Conservation (phyloP, 2,888 invertebrate species). For the Lasioglossum oenotherae region DNA sequence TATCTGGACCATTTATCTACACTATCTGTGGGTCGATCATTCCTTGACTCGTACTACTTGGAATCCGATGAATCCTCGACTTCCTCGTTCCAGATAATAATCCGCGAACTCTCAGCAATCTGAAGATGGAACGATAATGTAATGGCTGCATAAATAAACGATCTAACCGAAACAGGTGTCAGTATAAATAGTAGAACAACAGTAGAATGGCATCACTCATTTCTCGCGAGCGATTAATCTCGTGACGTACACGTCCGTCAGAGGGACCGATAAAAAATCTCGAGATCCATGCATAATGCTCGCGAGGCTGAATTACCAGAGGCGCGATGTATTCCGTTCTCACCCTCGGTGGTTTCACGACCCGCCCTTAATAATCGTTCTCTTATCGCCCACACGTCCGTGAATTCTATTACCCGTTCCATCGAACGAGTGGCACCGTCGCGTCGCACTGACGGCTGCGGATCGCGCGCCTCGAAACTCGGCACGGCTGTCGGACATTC, state of each 20-base stretch:
- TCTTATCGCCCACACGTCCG: conserved; percentile 22
- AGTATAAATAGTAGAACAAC: not conserved
- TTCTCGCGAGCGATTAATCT: not conserved
- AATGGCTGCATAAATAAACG: not conserved
- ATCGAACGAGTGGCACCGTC: not conserved
- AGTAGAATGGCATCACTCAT: not conserved
- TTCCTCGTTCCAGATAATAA: no score
- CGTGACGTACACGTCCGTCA: not conserved
- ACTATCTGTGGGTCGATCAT: not conserved
- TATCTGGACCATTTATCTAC: not conserved
- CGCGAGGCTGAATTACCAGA: conserved; percentile 15
- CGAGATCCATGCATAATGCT: not conserved
- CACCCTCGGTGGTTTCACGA: not conserved
- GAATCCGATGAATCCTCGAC: not conserved
- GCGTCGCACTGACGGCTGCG: not conserved
- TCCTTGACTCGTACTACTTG: not conserved
- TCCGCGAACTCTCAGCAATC: no score
- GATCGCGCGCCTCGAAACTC: not conserved
- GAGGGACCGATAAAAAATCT: not conserved
- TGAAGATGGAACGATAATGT: no score
- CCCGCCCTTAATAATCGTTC: not conserved
- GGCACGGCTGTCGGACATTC: not conserved
- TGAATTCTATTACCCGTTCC: conserved; percentile 21
- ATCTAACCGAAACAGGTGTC: not conserved
- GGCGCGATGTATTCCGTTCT: not conserved